A percentile compares a stretch with the other conserved stretches of the same genome.
phyloP scores from a whole-genome alignment of 2,888 invertebrate species.

The Phragmatobia fuliginosa region DNA sequence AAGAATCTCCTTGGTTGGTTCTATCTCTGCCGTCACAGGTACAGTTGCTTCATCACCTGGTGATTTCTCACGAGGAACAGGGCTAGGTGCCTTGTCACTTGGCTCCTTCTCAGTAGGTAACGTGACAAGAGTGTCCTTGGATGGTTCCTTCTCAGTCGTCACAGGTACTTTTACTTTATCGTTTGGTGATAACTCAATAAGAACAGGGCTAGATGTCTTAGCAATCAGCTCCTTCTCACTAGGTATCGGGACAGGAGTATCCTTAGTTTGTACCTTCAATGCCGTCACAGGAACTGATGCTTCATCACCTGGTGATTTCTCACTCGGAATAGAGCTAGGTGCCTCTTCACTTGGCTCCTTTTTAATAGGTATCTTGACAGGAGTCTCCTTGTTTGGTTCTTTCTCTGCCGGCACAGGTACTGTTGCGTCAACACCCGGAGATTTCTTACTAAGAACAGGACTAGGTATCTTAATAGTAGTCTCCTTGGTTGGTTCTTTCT shows the following conservation, averaged over 20 bases:
- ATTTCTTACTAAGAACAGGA: too few species aligned
- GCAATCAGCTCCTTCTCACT: conserved; percentile 35
- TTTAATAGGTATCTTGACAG: too few species aligned
- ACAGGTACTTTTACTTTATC: too few species aligned
- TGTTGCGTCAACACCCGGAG: too few species aligned
- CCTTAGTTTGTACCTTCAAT: too few species aligned
- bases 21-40: neutral
- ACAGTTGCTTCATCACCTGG: conserved; percentile 11
- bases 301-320: too few species aligned
- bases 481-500: too few species aligned
- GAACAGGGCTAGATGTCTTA: conserved; percentile 17
- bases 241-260: neutral
- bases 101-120: neutral
- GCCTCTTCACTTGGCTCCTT: conserved; percentile 5
- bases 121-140: neutral
- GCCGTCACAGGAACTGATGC: too few species aligned
- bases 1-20: neutral
- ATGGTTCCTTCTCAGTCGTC: too few species aligned
- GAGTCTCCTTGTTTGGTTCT: too few species aligned
- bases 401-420: too few species aligned
- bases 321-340: conserved; percentile 24
- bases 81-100: conserved; percentile 14
- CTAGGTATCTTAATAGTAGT: too few species aligned
- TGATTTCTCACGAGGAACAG: neutral
- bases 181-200: neutral